phyloP scores from a whole-genome alignment of 2,888 invertebrate species.

The Fabriciana adippe region DNA sequence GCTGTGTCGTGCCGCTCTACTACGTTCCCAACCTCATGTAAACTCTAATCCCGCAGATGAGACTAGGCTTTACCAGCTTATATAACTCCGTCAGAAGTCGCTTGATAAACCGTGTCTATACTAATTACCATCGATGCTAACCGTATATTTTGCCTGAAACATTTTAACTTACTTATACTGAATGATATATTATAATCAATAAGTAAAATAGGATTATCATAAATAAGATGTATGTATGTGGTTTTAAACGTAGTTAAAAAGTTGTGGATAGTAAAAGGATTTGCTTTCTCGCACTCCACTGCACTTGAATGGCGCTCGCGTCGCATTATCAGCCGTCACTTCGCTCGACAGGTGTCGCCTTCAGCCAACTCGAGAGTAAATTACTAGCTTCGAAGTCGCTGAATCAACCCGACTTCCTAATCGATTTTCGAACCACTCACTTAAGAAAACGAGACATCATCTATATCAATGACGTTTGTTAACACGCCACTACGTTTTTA shows the following conservation, averaged over 20 bases:
- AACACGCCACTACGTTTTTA: conserved; percentile 32
- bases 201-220: background rate
- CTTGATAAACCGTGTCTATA: conserved; percentile 63
- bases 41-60: conserved; percentile 80
- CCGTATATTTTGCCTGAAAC: background rate
- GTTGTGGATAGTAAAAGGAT: conserved; percentile 49
- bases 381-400: conserved; percentile 79
- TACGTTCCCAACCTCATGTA: conserved; percentile 64
- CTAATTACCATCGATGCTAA: conserved; percentile 31
- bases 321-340: conserved; percentile 80
- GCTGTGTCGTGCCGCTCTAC: conserved; percentile 58
- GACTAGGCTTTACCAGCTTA: conserved; percentile 76
- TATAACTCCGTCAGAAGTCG: conserved; percentile 68
- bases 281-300: conserved; percentile 62
- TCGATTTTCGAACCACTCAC: conserved; percentile 73
- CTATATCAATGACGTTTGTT: conserved; percentile 55
- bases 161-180: too few species aligned
- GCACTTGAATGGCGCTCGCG: conserved; percentile 74
- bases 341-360: conserved; percentile 80
- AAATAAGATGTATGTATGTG: background rate
- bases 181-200: too few species aligned
- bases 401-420: conserved; percentile 76
- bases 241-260: conserved; percentile 41
- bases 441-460: conserved; percentile 57
- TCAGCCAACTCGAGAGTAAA: conserved; percentile 81